phyloP scores from a whole-genome alignment of 2,113 vertebrate species.

The Plecturocebus donacophilus region DNA sequence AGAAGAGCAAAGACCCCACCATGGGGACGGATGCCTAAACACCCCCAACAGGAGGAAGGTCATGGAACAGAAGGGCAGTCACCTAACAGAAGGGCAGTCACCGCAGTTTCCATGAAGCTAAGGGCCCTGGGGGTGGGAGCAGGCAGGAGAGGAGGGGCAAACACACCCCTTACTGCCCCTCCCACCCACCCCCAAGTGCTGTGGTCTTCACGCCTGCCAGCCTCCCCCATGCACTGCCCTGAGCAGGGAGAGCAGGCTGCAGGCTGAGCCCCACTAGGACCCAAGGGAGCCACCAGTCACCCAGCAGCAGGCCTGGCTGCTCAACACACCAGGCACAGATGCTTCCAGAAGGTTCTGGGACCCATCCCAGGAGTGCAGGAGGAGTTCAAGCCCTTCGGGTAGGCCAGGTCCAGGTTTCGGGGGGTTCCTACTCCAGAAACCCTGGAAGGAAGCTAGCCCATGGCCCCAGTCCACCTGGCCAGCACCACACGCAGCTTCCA shows the following conservation, averaged over 20 bases:
- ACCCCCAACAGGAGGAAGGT: neutral
- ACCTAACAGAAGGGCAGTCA: neutral
- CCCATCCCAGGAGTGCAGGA: neutral
- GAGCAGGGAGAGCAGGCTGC: neutral
- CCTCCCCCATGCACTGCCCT: neutral
- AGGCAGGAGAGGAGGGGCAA: neutral
- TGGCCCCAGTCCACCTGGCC: neutral
- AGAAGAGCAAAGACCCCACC: neutral
- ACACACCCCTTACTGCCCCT: too few species aligned
- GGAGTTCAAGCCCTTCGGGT: neutral
- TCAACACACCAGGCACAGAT: neutral
- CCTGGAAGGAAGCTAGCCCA: accelerated
- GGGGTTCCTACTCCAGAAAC: neutral
- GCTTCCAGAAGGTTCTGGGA: neutral
- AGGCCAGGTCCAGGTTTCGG: neutral
- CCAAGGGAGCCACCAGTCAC: neutral
- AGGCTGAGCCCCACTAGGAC: neutral
- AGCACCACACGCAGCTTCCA: neutral
- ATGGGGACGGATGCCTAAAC: too few species aligned
- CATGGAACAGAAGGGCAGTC: accelerated
- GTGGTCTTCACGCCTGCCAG: too few species aligned
- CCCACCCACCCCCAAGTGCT: neutral
- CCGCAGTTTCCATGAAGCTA: neutral
- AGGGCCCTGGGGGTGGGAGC: too few species aligned
- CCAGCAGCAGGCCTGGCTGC: neutral